phyloP scores from a whole-genome alignment of 2,888 invertebrate genomes.

The Tiliacea aurago region DNA sequence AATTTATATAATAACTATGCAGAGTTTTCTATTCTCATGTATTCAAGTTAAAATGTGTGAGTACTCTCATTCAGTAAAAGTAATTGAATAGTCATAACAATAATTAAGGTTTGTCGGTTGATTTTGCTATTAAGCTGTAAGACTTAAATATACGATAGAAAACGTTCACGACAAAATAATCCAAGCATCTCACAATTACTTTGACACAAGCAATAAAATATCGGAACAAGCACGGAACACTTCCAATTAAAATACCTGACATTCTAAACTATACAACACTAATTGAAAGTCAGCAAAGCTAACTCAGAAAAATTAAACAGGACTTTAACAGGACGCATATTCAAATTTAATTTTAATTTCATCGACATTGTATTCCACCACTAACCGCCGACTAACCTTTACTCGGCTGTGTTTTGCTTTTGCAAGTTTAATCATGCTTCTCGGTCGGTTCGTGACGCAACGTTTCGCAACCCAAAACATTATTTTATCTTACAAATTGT shows the following conservation, averaged over 20 bases:
- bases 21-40: too few species aligned
- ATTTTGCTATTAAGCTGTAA: neutral
- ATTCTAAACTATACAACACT: conserved; percentile 3
- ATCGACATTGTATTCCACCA: conserved; percentile 70
- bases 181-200: neutral
- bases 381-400: conserved; percentile 86
- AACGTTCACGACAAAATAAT: neutral
- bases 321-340: conserved; percentile 28
- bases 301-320: conserved; percentile 13
- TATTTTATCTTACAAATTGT: conserved; percentile 90
- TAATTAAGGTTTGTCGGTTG: neutral
- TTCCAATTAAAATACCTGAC: conserved; percentile 25
- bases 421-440: conserved; percentile 90
- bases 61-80: too few species aligned
- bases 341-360: conserved; percentile 39
- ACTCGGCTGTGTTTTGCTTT: conserved; percentile 88
- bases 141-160: neutral
- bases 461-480: conserved; percentile 89
- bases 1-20: neutral
- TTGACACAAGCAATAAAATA: conserved; percentile 13
- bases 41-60: too few species aligned
- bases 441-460: conserved; percentile 88
- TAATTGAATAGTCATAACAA: too few species aligned
- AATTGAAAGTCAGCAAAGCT: conserved; percentile 26
- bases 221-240: neutral